phyloP scores from a whole-genome alignment of 2,113 vertebrate genomes.

The Crotalus horridus region DNA sequence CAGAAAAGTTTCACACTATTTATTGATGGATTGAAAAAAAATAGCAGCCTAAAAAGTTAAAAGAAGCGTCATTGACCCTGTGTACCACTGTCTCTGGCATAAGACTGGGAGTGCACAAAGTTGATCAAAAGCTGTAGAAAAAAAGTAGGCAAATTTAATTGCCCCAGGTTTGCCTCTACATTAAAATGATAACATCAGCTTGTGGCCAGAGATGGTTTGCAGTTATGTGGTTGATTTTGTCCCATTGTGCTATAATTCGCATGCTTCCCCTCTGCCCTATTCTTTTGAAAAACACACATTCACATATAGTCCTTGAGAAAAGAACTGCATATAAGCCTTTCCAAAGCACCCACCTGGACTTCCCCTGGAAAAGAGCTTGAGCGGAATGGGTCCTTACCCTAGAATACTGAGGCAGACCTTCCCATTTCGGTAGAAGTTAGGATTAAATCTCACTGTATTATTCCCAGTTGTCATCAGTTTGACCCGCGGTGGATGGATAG shows the following conservation, averaged over 20 bases:
- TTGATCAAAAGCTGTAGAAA: background rate
- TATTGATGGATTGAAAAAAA: background rate
- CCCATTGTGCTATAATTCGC: background rate
- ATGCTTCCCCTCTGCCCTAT: background rate
- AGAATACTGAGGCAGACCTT: constrained; percentile 99
- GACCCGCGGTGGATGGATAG: constrained; percentile 95
- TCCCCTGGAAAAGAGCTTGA: constrained; percentile 30
- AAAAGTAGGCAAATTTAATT: background rate
- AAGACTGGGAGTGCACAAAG: background rate
- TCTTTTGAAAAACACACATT: background rate
- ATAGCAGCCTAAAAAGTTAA: background rate
- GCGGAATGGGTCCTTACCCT: constrained; percentile 76
- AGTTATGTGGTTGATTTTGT: background rate
- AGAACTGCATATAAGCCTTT: background rate
- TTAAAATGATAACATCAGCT: background rate
- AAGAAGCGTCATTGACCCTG: background rate
- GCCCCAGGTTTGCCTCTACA: background rate
- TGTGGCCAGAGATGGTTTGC: background rate
- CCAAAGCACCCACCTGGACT: constrained; percentile 22
- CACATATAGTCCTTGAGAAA: background rate
- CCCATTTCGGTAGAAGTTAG: constrained; percentile 99
- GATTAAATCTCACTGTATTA: constrained; percentile 98
- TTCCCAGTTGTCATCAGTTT: constrained; percentile 98
- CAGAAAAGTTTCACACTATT: background rate
- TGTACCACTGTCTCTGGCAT: background rate